Base-by-base conservation (phyloP, 2,797 vertebrate genomes). In the Ambastaia sidthimunki region DNA sequence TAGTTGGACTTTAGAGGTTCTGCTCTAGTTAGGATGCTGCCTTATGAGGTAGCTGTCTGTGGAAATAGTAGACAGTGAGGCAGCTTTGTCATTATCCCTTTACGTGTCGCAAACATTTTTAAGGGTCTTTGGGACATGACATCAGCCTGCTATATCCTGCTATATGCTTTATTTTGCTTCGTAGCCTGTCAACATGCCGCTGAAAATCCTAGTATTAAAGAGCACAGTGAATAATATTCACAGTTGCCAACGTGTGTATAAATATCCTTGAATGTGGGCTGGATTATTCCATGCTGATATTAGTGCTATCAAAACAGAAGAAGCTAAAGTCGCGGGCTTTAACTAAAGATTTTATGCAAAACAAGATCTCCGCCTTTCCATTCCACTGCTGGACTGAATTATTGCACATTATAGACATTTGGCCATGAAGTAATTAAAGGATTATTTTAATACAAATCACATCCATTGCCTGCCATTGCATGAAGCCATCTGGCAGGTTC, bases 271-370 rank as follows among this genome's bases (percentile, higher is more conserved):
- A 92, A 91, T 86, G 91, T 90, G 92, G 89, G 88, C 85, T 82
- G 90, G 92, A 94, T 94, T 94, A 93, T 89, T 90, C 84, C 54
- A 70, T 78, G 67, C 47, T 18, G 47, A 88, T 89, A 89, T 89
- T 89, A 50, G 34, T 83, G 87, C 89, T 90, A 92, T 93, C 90
- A 91, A 92, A 93, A 92, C 85, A 89, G 90, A 80, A 85, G 90
- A n/a, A n/a, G n/a, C 86, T 84, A 76, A 76, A 77, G 74, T 80
- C 83, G 87, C 74, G 86, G 87, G 89, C 89, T 81, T 78, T 88
- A 84, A 89, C 90, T 92, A 92, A 91, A 91, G 91, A 92, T 91
- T 92, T 93, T 93, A 94, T 94, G 92, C 92, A 93, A 94, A 93
- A 89, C 88, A 84, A 85, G 88, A 90, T 92, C 89, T 83, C 86